phyloP scores from a whole-genome alignment of 2,888 invertebrate species.

The Drosophila fulvimacula region DNA sequence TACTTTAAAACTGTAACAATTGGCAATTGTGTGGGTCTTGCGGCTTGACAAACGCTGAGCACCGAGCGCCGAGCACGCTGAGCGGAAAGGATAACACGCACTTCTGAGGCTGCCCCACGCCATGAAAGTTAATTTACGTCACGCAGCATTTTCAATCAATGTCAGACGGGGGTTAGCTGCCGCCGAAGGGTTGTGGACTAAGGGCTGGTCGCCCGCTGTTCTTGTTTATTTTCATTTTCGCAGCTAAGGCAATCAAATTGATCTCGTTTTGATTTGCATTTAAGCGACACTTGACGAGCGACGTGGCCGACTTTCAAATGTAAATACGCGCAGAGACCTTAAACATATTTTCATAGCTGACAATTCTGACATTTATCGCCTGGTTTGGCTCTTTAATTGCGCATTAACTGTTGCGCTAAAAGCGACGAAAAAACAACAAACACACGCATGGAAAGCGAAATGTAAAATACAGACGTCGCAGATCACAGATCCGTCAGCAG shows the following conservation, averaged over 20 bases:
- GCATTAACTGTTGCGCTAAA: conserved; percentile 60
- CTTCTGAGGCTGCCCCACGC: conserved; percentile 63
- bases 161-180: conserved; percentile 50
- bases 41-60: conserved; percentile 64
- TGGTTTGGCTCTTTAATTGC: conserved; percentile 62
- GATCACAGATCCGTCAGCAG: conserved; percentile 35
- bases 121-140: conserved; percentile 79
- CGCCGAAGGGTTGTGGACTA: conserved; percentile 35
- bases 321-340: conserved; percentile 59
- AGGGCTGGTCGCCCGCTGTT: conserved; percentile 60
- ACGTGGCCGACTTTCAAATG: conserved; percentile 38
- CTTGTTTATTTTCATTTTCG: conserved; percentile 73
- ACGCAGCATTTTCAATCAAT: conserved; percentile 80
- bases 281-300: conserved; percentile 70
- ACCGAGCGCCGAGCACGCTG: conserved; percentile 9
- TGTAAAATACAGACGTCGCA: conserved; percentile 21
- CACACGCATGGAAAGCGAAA: neutral
- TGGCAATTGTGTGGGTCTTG: conserved; percentile 79
- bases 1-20: conserved; percentile 76
- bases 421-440: neutral
- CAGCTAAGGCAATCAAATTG: conserved; percentile 67
- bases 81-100: conserved; percentile 76
- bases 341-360: conserved; percentile 52
- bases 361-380: conserved; percentile 63
- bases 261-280: conserved; percentile 77